Conservation (phyloP, 2,797 vertebrate genomes). For the Hybognathus amarus region DNA sequence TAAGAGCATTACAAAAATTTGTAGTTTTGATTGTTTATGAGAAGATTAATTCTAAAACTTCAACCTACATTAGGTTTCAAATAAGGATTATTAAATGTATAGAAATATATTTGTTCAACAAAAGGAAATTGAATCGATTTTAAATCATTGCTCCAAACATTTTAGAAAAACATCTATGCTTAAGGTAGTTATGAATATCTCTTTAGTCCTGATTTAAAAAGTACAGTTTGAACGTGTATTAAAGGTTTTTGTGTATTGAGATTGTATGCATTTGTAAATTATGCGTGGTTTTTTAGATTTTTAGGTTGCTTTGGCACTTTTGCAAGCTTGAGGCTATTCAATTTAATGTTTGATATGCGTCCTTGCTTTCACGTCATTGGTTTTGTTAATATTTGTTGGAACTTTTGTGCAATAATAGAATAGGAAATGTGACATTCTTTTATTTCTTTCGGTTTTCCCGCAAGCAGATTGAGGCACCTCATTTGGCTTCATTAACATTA, state of each 20-base stretch:
- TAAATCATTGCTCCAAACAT: slow-evolving; percentile 1
- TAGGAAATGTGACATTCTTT: not conserved
- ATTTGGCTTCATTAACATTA: not conserved
- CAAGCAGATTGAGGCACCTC: slow-evolving; percentile 20
- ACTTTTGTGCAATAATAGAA: slow-evolving; percentile 54
- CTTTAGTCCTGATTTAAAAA: not conserved
- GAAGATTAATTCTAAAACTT: slow-evolving; percentile 37
- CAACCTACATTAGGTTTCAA: slow-evolving; percentile 60
- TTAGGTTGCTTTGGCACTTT: not conserved
- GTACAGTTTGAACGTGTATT: not conserved
- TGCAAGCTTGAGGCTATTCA: not conserved
- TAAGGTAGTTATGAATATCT: slow-evolving; percentile 13
- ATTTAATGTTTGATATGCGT: not conserved
- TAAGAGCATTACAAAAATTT: not conserved
- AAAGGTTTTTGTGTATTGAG: not conserved
- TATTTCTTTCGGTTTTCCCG: slow-evolving; percentile 46
- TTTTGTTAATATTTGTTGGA: slow-evolving; percentile 14
- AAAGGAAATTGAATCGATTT: not conserved
- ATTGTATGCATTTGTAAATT: slow-evolving; percentile 1
- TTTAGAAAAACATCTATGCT: not conserved
- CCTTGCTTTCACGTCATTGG: not conserved
- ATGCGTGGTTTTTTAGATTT: not conserved
- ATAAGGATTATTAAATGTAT: not conserved
- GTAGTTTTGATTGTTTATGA: slow-evolving; percentile 24
- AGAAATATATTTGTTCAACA: not conserved